Conservation (phyloP, 2,888 invertebrate species). For the Rambutsinella grinnellia region DNA sequence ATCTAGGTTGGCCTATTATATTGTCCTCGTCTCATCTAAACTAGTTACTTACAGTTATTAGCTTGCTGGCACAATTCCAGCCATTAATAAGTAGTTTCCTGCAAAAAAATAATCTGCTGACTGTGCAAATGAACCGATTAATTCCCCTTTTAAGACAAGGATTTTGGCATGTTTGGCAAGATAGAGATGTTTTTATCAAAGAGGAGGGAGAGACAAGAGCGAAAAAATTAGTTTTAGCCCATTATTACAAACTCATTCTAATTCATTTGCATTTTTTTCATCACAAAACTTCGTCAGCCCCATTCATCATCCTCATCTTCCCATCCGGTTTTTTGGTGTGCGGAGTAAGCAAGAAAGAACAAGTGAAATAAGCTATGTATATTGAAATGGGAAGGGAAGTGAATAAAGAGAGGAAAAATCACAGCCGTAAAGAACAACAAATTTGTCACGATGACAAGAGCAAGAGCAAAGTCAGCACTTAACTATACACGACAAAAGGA, state of each 20-base stretch:
- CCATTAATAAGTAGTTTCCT: neutral
- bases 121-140: constrained; percentile 9
- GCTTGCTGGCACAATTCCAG: neutral
- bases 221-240: neutral
- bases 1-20: too few species aligned
- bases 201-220: neutral
- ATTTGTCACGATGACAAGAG: neutral
- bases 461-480: neutral
- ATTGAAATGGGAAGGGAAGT: neutral
- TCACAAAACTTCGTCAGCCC: neutral
- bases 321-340: neutral
- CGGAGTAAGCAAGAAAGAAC: neutral
- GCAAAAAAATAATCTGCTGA: neutral
- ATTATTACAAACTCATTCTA: neutral
- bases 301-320: neutral
- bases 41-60: constrained; percentile 8
- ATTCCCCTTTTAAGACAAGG: neutral
- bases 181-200: neutral
- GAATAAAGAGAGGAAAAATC: neutral
- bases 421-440: neutral
- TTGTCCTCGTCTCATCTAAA: too few species aligned
- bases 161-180: neutral
- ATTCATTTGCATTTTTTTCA: neutral
- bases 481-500: neutral
- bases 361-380: neutral